Percentiles rank a stretch among this genome's conserved stretches.
phyloP scores from a whole-genome alignment of 2,797 vertebrate genomes.

The Lateolabrax maculatus region DNA sequence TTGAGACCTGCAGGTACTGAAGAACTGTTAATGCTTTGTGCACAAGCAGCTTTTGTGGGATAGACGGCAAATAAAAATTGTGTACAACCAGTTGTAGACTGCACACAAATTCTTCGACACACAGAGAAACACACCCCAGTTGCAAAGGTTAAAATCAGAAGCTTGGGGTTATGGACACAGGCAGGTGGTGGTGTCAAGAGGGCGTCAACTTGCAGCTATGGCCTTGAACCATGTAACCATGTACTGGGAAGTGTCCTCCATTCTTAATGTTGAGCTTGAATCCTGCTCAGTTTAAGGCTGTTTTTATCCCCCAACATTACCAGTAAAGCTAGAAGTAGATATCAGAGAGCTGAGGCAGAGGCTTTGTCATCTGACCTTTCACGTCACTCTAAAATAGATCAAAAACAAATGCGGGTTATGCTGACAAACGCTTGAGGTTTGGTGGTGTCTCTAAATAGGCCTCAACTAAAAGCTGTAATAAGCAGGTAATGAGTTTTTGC shows the following conservation, averaged over 20 bases:
- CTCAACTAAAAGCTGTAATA: not conserved
- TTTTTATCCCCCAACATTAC: not conserved
- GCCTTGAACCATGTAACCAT: conserved; percentile 50
- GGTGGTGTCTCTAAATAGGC: not conserved
- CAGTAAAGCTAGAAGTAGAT: not conserved
- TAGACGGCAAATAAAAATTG: not conserved
- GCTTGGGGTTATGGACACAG: conserved; percentile 56
- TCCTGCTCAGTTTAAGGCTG: not conserved
- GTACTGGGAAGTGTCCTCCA: conserved; percentile 1
- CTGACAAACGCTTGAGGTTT: conserved; percentile 5
- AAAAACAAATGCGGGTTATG: conserved; percentile 16
- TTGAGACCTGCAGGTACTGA: conserved; percentile 71
- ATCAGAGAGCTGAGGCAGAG: not conserved
- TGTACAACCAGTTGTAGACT: conserved; percentile 2
- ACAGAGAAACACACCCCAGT: not conserved
- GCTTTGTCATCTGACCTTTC: conserved; percentile 8
- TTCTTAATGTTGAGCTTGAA: conserved; percentile 17
- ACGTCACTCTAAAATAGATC: conserved; percentile 21
- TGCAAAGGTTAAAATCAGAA: conserved; percentile 63
- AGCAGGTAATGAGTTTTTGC: conserved; percentile 1
- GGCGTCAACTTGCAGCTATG: conserved; percentile 51
- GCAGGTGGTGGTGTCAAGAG: conserved; percentile 59
- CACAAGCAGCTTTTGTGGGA: conserved; percentile 17
- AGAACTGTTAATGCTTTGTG: conserved; percentile 45
- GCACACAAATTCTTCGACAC: conserved; percentile 7